A percentile compares a stretch with the other conserved stretches of the same genome.
Evolutionary conservation across 2,113 vertebrate species (phyloP).

Genomic region (Illadopsis cleaveri): DNA sequence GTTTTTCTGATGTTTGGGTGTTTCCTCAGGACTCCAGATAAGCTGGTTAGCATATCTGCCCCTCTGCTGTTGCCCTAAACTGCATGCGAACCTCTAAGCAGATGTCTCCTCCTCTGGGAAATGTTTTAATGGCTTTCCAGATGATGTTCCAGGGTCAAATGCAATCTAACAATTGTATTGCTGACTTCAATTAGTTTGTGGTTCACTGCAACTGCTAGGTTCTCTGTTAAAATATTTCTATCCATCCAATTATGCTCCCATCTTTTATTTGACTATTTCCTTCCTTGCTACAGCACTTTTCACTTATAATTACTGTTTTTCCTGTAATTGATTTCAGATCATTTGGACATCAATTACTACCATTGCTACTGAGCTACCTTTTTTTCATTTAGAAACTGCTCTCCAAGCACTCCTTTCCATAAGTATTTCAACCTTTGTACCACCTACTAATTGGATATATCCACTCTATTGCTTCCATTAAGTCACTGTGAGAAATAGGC

Average conservation of each 20-base stretch:
- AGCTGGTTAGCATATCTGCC: neutral
- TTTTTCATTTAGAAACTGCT: slow-evolving; percentile 29
- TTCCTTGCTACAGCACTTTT: slow-evolving; percentile 9
- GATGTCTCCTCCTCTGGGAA: neutral
- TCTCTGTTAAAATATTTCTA: neutral
- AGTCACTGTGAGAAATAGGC: neutral
- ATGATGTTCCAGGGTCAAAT: neutral
- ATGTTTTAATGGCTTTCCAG: neutral
- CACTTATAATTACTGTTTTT: neutral
- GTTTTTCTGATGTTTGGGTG: neutral
- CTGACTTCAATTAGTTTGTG: slow-evolving; percentile 6
- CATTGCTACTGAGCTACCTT: neutral
- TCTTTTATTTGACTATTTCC: slow-evolving; percentile 28
- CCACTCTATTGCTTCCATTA: neutral
- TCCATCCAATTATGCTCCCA: neutral
- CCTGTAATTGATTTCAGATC: slow-evolving; percentile 14
- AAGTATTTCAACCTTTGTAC: neutral
- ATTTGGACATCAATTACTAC: slow-evolving; percentile 31
- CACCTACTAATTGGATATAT: neutral
- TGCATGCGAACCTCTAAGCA: neutral
- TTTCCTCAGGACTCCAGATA: neutral
- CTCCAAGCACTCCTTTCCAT: neutral
- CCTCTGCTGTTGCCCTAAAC: neutral
- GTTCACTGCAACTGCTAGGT: neutral
- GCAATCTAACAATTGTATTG: neutral